phyloP scores from a whole-genome alignment of 2,888 invertebrate species.

The Andrena hattorfiana region DNA sequence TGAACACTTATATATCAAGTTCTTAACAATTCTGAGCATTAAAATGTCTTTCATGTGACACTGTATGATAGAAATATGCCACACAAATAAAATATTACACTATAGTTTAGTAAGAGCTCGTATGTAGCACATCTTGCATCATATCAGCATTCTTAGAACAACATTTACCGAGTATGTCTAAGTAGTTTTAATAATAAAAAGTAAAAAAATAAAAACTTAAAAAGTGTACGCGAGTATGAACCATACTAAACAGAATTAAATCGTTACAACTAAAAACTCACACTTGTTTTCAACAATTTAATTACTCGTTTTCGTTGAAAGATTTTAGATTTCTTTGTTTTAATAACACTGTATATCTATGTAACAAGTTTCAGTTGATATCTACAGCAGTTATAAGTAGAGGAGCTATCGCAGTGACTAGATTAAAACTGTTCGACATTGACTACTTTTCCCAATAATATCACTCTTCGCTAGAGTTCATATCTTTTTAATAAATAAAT shows the following conservation, averaged over 20 bases:
- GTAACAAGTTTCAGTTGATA: conserved; percentile 75
- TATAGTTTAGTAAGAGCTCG: conserved; percentile 42
- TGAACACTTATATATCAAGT: conserved; percentile 56
- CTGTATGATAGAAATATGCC: conserved; percentile 20
- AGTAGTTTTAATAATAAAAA: conserved; percentile 28
- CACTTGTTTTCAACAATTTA: conserved; percentile 44
- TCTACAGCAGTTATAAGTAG: conserved; percentile 72
- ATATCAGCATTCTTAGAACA: conserved; percentile 45
- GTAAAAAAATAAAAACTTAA: conserved; percentile 23
- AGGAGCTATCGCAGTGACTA: conserved; percentile 74
- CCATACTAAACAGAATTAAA: conserved; percentile 28
- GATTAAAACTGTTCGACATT: conserved; percentile 61
- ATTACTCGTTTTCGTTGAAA: conserved; percentile 50
- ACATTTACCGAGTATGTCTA: conserved; percentile 39
- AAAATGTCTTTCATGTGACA: conserved; percentile 37
- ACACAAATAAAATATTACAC: conserved; percentile 41
- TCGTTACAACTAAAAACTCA: conserved; percentile 44
- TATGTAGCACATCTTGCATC: conserved; percentile 30
- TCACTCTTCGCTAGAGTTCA: conserved; percentile 13
- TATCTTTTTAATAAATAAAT: conserved; percentile 40
- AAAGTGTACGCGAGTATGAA: conserved; percentile 25
- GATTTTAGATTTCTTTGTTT: conserved; percentile 46
- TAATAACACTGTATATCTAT: conserved; percentile 69
- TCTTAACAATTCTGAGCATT: conserved; percentile 53
- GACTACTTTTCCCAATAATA: conserved; percentile 41